Conservation (phyloP, 2,888 invertebrate species). For the Drosophila greeni region DNA sequence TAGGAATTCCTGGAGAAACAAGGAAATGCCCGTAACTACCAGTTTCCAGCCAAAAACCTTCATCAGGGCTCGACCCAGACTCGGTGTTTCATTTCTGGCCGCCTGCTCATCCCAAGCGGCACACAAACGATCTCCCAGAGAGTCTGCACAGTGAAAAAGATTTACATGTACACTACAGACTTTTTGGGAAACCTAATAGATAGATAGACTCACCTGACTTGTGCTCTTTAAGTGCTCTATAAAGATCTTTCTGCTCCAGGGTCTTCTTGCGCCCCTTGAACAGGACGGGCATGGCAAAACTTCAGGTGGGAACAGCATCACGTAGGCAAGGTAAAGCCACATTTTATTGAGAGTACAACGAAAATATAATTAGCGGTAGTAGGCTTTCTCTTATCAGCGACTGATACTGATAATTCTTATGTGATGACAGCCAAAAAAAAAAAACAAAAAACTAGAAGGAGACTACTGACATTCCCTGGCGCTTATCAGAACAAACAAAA, state of each 20-base stretch:
- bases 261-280: constrained; percentile 86
- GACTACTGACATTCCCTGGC: constrained; percentile 6
- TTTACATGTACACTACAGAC: not conserved
- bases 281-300: constrained; percentile 89
- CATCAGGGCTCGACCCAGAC: constrained; percentile 76
- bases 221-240: constrained; percentile 84
- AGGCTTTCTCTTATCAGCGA: constrained; percentile 17
- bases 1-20: constrained; percentile 82
- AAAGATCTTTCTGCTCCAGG: constrained; percentile 86
- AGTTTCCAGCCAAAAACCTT: constrained; percentile 82
- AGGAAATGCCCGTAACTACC: constrained; percentile 81
- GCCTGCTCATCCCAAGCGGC: constrained; percentile 82
- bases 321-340: constrained; percentile 10
- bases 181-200: too few species aligned
- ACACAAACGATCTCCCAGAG: constrained; percentile 82
- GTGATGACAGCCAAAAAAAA: constrained; percentile 18
- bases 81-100: constrained; percentile 78
- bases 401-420: constrained; percentile 20
- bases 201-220: constrained; percentile 80
- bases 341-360: constrained; percentile 13
- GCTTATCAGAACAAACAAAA: constrained; percentile 17
- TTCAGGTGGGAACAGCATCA: constrained; percentile 66
- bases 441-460: not conserved
- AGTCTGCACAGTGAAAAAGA: constrained; percentile 51
- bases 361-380: constrained; percentile 18